Evolutionary conservation across 1,140 invertebrate genomes (phyloP).

Genomic region (Andrena cerasifolii): DNA sequence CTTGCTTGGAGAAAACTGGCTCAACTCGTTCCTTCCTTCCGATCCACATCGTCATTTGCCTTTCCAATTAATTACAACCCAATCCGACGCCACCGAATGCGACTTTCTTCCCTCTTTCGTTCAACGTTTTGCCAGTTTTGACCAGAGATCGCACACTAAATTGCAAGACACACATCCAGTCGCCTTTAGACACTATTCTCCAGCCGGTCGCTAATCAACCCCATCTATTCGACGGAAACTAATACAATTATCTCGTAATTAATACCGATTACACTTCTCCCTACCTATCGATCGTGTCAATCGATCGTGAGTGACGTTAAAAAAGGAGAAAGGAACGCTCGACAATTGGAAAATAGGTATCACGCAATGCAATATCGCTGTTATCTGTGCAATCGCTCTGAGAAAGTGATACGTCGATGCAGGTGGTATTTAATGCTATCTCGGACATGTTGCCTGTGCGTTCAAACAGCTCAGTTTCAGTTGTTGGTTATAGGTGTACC

Average conservation of each 20-base stretch:
- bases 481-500: too few species aligned
- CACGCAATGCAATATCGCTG: not conserved
- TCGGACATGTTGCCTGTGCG: too few species aligned
- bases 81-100: not conserved
- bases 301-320: not conserved
- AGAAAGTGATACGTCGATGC: too few species aligned
- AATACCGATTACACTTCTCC: not conserved
- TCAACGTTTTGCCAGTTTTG: slow-evolving; percentile 22
- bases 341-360: not conserved
- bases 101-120: not conserved
- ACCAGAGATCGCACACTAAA: slow-evolving; percentile 15
- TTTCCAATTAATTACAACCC: not conserved
- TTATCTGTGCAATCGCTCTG: too few species aligned
- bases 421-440: too few species aligned
- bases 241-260: not conserved
- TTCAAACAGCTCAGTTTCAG: too few species aligned
- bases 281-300: not conserved
- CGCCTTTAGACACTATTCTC: not conserved
- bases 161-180: slow-evolving; percentile 23
- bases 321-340: not conserved
- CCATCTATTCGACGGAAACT: not conserved
- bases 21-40: not conserved
- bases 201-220: not conserved
- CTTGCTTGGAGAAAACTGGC: slow-evolving; percentile 45
- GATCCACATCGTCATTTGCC: not conserved